These are phyloP conservation scores for Branchinecta sandiegonensis DNA, from an alignment of 2,888 invertebrate species.

Conservation along the genomic window DNA sequence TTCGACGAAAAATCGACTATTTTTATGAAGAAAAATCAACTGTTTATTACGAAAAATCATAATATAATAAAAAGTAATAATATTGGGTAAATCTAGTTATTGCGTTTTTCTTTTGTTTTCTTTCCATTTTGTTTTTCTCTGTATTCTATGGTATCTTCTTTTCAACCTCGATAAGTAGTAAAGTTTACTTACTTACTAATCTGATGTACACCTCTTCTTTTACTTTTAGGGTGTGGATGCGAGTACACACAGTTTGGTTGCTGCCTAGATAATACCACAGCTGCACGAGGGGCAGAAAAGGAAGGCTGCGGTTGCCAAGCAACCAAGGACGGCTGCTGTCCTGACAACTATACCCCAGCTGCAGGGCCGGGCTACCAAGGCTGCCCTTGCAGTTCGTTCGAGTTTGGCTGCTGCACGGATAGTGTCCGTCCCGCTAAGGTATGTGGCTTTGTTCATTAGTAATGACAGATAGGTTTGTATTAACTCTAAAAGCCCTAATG, in stretches of 20 bases:
- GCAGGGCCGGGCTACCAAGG: slow-evolving; percentile 61
- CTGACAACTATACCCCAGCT: slow-evolving; percentile 60
- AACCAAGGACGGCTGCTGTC: slow-evolving; percentile 58
- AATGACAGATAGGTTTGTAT: too few species aligned
- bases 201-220: background rate
- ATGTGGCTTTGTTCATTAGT: background rate
- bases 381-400: slow-evolving; percentile 67
- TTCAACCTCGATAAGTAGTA: too few species aligned
- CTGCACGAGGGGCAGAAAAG: slow-evolving; percentile 59
- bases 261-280: slow-evolving; percentile 65
- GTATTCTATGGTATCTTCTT: too few species aligned
- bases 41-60: too few species aligned
- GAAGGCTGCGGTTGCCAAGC: slow-evolving; percentile 69
- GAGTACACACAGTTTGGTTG: slow-evolving; percentile 60
- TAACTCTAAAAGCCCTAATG: too few species aligned
- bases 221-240: slow-evolving; percentile 55
- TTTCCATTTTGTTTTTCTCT: too few species aligned
- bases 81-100: too few species aligned
- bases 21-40: too few species aligned
- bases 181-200: too few species aligned
- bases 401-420: slow-evolving; percentile 81
- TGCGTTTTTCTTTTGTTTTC: too few species aligned
- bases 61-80: too few species aligned
- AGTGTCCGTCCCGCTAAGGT: slow-evolving; percentile 61
- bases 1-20: too few species aligned